Evolutionary conservation across 2,797 vertebrate genomes (phyloP), one percentile per base, ranked within the genome.

Genomic region (Manis javanica): DNA sequence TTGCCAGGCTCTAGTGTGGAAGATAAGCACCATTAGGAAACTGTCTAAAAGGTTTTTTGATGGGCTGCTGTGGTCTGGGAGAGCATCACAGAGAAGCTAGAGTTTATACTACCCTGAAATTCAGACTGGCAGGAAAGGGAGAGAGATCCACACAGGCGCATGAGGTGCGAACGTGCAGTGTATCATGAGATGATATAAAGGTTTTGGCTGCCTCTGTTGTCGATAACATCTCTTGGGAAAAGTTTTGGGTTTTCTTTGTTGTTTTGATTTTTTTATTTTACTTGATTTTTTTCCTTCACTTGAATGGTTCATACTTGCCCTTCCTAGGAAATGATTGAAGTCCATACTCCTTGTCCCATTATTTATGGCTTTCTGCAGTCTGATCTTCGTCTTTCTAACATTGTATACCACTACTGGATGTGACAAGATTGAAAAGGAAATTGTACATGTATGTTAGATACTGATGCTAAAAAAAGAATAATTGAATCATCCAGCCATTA

Each of bases 131-230:
- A 49, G 15, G 63, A 39, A 42, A 69, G 53, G 39, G 55, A 51
- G 51, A 42, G 11, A 29, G 53, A 0, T 21, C 16, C 42, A 15
- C 8, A 2, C 16, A 77, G 63, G 3, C 16, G 12, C 18, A 8
- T 46, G 64, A 26, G 49, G 24, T 59, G 0, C 0, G 0, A 18
- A 11, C 66, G 24, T 16, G 0, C 7, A 19, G 57, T 26, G 0
- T 18, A 0, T 55, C 18, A 15, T 4, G 3, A 53, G 68, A 42
- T 61, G 12, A 39, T 12, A 21, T 68, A 13, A 59, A 68, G 39
- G 29, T 24, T 75, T 53, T 55, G 29, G 23, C 72, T 53, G 42
- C 24, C 51, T 19, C 77, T 53, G 42, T 74, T 49, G 15, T 51
- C 51, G 46, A 57, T 72, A 37, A 39, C 49, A 49, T 68, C 59